Percentiles rank a stretch among this genome's conserved stretches.
Evolutionary conservation across 2,113 vertebrate genomes (phyloP).

Genomic region (rat (Rattus norvegicus)): DNA sequence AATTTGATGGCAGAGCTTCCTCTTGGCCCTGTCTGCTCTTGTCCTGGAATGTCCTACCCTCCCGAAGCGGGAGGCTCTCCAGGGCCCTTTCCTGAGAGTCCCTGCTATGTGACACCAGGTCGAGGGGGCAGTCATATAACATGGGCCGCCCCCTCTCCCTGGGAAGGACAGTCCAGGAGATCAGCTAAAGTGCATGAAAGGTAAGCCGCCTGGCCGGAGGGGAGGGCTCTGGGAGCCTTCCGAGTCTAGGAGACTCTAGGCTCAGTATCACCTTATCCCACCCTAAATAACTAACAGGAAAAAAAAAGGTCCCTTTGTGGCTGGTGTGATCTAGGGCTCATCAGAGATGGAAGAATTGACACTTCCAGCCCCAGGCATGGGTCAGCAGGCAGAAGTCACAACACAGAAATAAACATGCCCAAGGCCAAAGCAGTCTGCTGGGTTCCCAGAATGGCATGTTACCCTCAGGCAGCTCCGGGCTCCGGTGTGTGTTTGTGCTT

Average conservation of each 20-base stretch:
- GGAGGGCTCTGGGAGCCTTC: not conserved
- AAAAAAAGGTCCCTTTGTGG: too few species aligned
- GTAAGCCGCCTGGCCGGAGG: fast-evolving
- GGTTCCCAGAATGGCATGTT: not conserved
- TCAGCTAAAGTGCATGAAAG: not conserved
- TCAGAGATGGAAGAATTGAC: not conserved
- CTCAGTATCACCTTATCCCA: too few species aligned
- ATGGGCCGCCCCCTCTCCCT: too few species aligned
- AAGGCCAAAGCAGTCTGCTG: not conserved
- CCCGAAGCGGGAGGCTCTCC: not conserved
- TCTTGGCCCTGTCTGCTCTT: conserved; percentile 45
- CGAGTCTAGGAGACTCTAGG: too few species aligned
- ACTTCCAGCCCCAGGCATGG: not conserved
- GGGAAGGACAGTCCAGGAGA: not conserved
- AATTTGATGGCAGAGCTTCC: conserved; percentile 16
- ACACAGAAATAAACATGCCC: fast-evolving
- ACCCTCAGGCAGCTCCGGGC: not conserved
- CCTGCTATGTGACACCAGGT: not conserved
- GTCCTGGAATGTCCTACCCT: conserved; percentile 66
- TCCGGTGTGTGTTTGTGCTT: too few species aligned
- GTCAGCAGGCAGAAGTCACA: not conserved
- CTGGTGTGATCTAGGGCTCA: not conserved
- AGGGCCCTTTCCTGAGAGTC: not conserved
- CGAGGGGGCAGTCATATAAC: not conserved
- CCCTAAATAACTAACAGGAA: not conserved